phyloP scores from a whole-genome alignment of 35 echinoderm and acorn worm species.

The Apostichopus parvimensis region DNA sequence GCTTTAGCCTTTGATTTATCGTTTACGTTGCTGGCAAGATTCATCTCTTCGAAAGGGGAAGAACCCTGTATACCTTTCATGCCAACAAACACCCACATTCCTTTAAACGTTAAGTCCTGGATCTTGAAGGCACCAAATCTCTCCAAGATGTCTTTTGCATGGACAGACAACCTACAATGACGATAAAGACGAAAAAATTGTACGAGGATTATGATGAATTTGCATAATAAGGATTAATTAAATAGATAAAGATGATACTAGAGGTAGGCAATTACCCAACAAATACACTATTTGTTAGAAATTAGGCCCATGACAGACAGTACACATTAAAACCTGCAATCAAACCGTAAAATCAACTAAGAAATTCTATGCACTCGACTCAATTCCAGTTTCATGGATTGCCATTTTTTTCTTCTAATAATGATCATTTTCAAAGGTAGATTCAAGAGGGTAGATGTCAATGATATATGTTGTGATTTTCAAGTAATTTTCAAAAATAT shows the following conservation, averaged over 20 bases:
- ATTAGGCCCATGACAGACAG: no score
- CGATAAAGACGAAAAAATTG: not conserved
- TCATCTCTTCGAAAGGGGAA: constrained; percentile 66
- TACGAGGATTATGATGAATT: not conserved
- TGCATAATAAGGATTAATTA: not conserved
- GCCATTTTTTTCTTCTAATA: no score
- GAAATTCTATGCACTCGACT: no score
- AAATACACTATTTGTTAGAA: no score
- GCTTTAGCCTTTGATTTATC: constrained; percentile 51
- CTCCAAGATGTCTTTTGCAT: constrained; percentile 64
- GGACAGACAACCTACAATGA: constrained; percentile 50
- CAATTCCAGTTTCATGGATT: no score
- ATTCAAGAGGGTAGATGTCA: no score
- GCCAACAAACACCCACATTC: constrained; percentile 84
- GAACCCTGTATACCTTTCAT: constrained; percentile 63
- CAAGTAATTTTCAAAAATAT: no score
- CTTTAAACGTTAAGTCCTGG: constrained; percentile 58
- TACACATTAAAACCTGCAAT: no score
- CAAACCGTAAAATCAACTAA: no score
- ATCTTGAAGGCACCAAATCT: constrained; percentile 68
- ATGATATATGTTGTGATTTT: no score
- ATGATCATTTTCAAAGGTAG: no score
- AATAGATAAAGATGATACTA: not conserved
- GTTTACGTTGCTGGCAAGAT: constrained; percentile 6
- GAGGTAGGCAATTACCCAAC: no score